These are phyloP conservation scores for Passer montanus DNA, from an alignment of 2,113 vertebrate species.

Conservation along the genomic window DNA sequence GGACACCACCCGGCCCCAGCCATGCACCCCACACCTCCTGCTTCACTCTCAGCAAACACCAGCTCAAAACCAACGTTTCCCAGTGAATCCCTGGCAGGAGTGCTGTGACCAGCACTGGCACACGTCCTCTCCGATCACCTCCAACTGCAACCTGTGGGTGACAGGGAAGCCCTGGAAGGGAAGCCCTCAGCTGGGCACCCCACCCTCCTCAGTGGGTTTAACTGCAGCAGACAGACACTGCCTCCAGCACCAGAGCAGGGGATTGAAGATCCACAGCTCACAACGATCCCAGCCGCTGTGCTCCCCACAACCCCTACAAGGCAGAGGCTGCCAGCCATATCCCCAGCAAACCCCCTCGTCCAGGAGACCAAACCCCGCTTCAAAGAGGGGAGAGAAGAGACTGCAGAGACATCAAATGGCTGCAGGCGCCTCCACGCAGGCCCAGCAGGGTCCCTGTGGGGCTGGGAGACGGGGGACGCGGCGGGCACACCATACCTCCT, in stretches of 20 bases:
- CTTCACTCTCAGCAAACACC: neutral
- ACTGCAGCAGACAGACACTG: neutral
- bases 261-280: neutral
- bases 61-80: neutral
- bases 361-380: neutral
- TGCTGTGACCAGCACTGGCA: neutral
- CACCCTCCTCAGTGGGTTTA: neutral
- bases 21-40: neutral
- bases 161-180: neutral
- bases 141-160: fast-evolving
- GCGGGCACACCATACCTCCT: conserved; percentile 60
- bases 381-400: neutral
- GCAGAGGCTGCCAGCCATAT: neutral
- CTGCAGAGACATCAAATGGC: neutral
- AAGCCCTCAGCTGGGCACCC: neutral
- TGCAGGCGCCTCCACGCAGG: neutral
- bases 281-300: fast-evolving
- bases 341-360: neutral
- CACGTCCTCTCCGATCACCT: neutral
- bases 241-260: fast-evolving
- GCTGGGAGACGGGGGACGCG: neutral
- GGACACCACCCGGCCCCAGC: neutral
- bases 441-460: neutral
- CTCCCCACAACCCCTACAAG: neutral
- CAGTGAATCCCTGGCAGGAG: neutral